Evolutionary conservation across 2,797 vertebrate genomes (phyloP).

Genomic region (Natrix natrix): DNA sequence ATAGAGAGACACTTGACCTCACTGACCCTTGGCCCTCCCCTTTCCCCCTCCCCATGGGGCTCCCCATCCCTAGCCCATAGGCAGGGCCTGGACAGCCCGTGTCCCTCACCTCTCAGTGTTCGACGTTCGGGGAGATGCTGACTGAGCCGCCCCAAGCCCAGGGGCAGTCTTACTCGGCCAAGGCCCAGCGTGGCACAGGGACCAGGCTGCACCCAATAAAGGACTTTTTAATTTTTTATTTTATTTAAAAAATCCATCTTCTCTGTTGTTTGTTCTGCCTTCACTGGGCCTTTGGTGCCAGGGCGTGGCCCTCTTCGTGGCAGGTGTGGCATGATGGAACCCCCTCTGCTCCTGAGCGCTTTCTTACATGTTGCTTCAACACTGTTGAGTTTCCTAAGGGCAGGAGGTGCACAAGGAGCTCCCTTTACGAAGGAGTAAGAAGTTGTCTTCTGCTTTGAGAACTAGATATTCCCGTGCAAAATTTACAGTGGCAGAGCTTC

Average conservation of each 20-base stretch:
- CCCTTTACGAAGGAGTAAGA: neutral
- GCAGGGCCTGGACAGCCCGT: constrained; percentile 34
- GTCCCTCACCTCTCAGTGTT: constrained; percentile 37
- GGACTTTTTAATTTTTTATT: constrained; percentile 74
- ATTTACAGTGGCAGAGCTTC: neutral
- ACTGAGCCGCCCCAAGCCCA: constrained; percentile 55
- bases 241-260: constrained; percentile 64
- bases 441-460: neutral
- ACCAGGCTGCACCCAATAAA: constrained; percentile 70
- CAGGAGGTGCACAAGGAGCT: neutral
- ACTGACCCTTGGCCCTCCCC: constrained; percentile 33
- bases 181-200: constrained; percentile 41
- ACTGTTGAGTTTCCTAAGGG: neutral
- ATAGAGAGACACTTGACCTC: constrained; percentile 53
- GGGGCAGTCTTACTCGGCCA: constrained; percentile 20
- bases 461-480: neutral
- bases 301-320: neutral
- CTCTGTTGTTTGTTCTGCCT: constrained; percentile 50
- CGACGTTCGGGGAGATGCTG: constrained; percentile 49
- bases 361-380: neutral
- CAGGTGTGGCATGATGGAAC: neutral
- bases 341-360: neutral
- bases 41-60: constrained; percentile 19
- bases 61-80: constrained; percentile 19
- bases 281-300: neutral